Evolutionary conservation across 2,797 vertebrate genomes (phyloP).

Genomic region (Falco naumanni): DNA sequence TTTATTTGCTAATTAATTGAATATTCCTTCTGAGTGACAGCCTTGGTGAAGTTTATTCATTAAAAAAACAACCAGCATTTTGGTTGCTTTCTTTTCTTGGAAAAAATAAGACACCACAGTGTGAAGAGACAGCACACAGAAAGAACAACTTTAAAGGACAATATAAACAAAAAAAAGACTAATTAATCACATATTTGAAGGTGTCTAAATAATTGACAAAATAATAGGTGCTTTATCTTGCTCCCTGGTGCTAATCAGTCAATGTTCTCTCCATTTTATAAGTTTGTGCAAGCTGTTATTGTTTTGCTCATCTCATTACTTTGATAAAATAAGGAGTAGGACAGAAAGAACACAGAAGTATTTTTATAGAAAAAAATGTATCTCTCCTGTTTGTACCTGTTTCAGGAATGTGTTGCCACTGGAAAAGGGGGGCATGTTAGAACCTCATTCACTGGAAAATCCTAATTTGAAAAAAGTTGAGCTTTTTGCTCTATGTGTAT

Average conservation of each 20-base stretch:
- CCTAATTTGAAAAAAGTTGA: neutral
- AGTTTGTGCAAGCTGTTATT: neutral
- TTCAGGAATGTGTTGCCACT: neutral
- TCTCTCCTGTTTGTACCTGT: neutral
- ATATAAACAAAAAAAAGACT: neutral
- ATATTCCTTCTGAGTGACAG: neutral
- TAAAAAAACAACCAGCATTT: neutral
- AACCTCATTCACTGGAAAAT: neutral
- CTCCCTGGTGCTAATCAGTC: neutral
- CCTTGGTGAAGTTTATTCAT: neutral
- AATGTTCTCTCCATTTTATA: neutral
- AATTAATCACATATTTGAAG: neutral
- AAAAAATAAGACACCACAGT: neutral
- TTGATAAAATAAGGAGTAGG: neutral
- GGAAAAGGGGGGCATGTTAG: neutral
- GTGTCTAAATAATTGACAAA: neutral
- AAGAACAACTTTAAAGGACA: neutral
- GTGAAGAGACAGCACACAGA: neutral
- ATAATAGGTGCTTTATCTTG: neutral
- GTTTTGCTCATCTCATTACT: neutral
- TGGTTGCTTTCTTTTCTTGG: neutral
- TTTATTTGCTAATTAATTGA: slow-evolving; percentile 9
- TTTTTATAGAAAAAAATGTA: neutral
- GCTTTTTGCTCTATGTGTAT: neutral
- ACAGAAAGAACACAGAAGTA: neutral